Evolutionary conservation across 2,888 invertebrate species (phyloP).

Genomic region (Dicycla oo): DNA sequence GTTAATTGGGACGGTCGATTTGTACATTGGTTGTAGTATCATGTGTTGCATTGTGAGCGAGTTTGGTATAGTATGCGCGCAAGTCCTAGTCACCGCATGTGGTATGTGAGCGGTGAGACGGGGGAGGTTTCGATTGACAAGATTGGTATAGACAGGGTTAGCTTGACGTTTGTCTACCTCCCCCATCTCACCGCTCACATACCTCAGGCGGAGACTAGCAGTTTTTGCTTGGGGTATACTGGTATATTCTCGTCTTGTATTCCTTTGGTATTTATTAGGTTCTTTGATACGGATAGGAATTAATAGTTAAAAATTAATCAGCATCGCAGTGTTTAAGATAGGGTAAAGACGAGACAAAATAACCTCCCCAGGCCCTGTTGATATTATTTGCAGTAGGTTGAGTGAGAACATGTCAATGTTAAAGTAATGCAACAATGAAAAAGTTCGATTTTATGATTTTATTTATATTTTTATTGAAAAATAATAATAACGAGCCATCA

Average conservation of each 20-base stretch:
- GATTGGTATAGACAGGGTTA: no score
- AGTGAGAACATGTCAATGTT: background rate
- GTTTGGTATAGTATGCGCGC: no score
- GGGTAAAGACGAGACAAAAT: background rate
- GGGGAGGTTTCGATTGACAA: no score
- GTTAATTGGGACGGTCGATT: no score
- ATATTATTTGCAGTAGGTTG: background rate
- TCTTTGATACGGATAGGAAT: background rate
- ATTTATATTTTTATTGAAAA: no score
- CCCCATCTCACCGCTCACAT: no score
- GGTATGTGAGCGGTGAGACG: no score
- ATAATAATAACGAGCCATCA: no score
- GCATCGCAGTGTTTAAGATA: background rate
- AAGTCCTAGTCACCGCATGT: no score
- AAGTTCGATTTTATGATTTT: background rate
- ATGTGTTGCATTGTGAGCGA: background rate
- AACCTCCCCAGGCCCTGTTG: background rate
- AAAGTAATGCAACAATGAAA: background rate
- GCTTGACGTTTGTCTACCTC: no score
- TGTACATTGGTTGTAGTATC: background rate
- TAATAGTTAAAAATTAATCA: background rate
- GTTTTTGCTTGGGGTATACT: background rate
- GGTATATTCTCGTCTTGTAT: no score
- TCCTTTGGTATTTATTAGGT: background rate
- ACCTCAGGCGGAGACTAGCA: no score